Base-by-base conservation (phyloP, 2,113 vertebrate species). In the Carlito syrichta region DNA sequence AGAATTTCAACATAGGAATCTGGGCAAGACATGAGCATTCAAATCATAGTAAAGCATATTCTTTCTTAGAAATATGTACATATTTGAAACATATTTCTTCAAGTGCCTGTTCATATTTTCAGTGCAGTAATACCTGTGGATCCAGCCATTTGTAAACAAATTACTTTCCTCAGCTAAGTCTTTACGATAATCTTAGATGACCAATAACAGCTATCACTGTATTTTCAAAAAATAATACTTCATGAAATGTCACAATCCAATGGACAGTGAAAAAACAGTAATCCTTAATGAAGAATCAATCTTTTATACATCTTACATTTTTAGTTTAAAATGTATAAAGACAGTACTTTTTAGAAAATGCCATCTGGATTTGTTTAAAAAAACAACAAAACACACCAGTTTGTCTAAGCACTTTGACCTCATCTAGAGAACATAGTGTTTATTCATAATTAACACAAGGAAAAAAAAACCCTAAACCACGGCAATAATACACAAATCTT, bases 281-380 rank as follows among this genome's bases (percentile, higher is more conserved):
- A 45, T 73, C 30, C 20, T 50, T 87, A 78, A 16, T 16, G 9
- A 76, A 91, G 43, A 76, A 66, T 56, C 63, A 50, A 66, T 68
- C 45, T 77, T 89, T 54, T 50, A 73, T 38, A 48, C 12, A 13
- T 58, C 48, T 93, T 50, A 74, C 19, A 68, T 43, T 78, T 89
- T 87, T 81, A 90, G 52, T 81, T 96, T 25, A 91, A 84, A 96
- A 92, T 32, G 1, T 62, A 73, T 77, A 20, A 79, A 81, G 50
- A 3, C 20, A 32, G 38, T 43, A 87, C 43, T 89, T 60, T 63
- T 76, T 54, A 11, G 38, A 23, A 63, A 77, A 71, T 45, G 38
- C 7, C 81, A 30, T 50, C 63, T 93, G 71, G 22, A 74, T 71
- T 91, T 81, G 5, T 38, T 74, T 63, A 25, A 17, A 45, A 86